phyloP scores from a whole-genome alignment of 1,140 invertebrate species.

The Bursaphelenchus mucronatus region DNA sequence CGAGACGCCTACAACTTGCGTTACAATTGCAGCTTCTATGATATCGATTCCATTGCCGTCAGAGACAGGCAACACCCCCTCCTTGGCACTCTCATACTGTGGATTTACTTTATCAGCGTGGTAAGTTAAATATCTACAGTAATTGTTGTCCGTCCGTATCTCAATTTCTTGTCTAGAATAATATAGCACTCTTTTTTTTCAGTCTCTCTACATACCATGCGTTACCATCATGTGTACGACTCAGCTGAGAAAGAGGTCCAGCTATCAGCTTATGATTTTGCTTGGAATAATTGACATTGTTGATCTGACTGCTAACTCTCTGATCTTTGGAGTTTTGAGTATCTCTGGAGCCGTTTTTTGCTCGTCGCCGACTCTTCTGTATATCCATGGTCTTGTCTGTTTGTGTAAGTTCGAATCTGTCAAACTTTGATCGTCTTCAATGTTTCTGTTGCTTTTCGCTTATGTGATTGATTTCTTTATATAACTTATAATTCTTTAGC shows the following conservation, averaged over 20 bases:
- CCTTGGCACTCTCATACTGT: slow-evolving; percentile 2
- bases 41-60: slow-evolving; percentile 12
- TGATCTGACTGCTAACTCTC: neutral
- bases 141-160: too few species aligned
- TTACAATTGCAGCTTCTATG: slow-evolving; percentile 23
- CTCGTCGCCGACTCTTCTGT: neutral
- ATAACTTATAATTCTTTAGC: neutral
- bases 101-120: slow-evolving; percentile 2
- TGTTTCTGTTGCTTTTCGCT: too few species aligned
- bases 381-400: neutral
- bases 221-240: neutral
- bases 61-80: slow-evolving; percentile 1
- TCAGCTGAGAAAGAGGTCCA: neutral
- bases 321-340: neutral
- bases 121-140: neutral
- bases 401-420: neutral
- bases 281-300: slow-evolving; percentile 3
- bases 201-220: neutral
- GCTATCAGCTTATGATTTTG: slow-evolving; percentile 2
- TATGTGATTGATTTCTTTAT: too few species aligned
- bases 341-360: slow-evolving; percentile 1
- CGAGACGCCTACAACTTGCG: neutral
- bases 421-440: too few species aligned
- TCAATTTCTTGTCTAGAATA: neutral
- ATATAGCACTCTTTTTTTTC: neutral